Base-by-base conservation (phyloP, 2,797 vertebrate genomes). In the Chanos chanos region DNA sequence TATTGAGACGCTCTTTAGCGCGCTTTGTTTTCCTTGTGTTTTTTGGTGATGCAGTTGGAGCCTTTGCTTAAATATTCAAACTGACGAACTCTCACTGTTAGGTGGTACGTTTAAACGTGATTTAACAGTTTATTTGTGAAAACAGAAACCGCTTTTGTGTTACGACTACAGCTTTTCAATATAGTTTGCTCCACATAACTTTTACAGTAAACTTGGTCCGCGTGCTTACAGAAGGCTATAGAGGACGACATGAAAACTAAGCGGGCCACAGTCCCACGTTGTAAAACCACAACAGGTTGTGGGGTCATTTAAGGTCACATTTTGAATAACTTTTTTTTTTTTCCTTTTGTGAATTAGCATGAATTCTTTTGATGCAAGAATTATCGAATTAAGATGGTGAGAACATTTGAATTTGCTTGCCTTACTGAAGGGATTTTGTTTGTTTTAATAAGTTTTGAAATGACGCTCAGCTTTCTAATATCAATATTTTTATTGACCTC, bases 401-500 rank as follows among this genome's bases (percentile, higher is more conserved):
- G 72, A 82, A 75, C 76, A 77, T 74, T 82, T 8, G 19, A 83
- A 78, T 72, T n/a, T 80, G 86, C 78, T 83, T 87, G 85, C 86
- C 88, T 89, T 89, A 87, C 86, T 88, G 85, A 52, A 78, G 56
- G 66, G 73, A 78, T 62, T 51, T 70, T 59, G 69, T 73, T 81
- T 68, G 71, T 75, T 72, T 72, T 63, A 51, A 61, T 64, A 54
- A 62, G 79, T 86, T 87, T 86, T 85, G 73, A 87, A 84, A 80
- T 53, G 47, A 83, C 72, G 76, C 74, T 77, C 82, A 82, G 81
- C 79, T 86, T 89, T 85, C 69, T 83, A 82, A 87, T 86, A 85
- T 85, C 82, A 82, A 81, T 83, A 86, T 89, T 89, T 91, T 87
- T 89, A 88, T 84, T 88, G 80, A 80, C 74, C 70, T 86, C 77